phyloP scores from a whole-genome alignment of 1,140 invertebrate genomes.

The Microplitis demolitor region DNA sequence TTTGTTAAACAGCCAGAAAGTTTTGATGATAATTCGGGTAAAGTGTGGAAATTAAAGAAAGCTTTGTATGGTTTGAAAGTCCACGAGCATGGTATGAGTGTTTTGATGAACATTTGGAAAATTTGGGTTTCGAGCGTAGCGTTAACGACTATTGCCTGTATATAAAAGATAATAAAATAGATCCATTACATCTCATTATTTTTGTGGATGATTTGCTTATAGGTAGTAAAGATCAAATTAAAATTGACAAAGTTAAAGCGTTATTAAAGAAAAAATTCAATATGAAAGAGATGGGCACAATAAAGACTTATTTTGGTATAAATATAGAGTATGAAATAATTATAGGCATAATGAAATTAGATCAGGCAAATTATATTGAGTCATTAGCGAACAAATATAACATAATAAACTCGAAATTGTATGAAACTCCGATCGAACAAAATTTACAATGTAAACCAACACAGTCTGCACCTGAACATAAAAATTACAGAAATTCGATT shows the following conservation, averaged over 20 bases:
- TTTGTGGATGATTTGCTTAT: conserved; percentile 26
- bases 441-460: conserved; percentile 23
- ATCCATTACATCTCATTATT: conserved; percentile 13
- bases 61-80: conserved; percentile 41
- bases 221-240: conserved; percentile 3
- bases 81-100: conserved; percentile 33
- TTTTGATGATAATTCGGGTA: conserved; percentile 21
- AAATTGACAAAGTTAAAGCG: conserved; percentile 13
- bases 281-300: conserved; percentile 25
- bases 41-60: conserved; percentile 34
- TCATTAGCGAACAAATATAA: conserved; percentile 20
- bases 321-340: conserved; percentile 16
- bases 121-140: conserved; percentile 18
- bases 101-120: conserved; percentile 14
- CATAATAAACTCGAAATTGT: conserved; percentile 21
- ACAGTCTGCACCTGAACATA: neutral
- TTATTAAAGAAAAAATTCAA: conserved; percentile 15
- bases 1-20: conserved; percentile 47
- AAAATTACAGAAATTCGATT: conserved; percentile 27
- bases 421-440: conserved; percentile 24
- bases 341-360: neutral
- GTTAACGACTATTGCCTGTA: conserved; percentile 24
- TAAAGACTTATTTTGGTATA: conserved; percentile 22
- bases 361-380: conserved; percentile 16
- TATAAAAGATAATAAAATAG: conserved; percentile 2